Evolutionary conservation across 2,113 vertebrate species (phyloP).

Genomic region (Oreotragus oreotragus): DNA sequence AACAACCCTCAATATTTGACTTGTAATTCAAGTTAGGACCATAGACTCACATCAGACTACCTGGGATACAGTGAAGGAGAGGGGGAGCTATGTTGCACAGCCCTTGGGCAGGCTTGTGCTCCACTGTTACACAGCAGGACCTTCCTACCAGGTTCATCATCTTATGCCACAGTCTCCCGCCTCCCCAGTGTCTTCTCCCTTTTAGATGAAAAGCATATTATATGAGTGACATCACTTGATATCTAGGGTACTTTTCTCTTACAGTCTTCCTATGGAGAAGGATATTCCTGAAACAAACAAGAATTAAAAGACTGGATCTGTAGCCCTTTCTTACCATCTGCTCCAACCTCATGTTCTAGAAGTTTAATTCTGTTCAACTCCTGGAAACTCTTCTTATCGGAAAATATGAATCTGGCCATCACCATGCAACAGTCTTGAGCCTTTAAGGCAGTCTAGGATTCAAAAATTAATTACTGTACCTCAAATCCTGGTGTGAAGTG

Average conservation of each 20-base stretch:
- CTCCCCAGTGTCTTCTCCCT: background rate
- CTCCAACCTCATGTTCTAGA: background rate
- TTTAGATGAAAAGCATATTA: background rate
- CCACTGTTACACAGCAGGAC: background rate
- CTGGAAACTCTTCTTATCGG: background rate
- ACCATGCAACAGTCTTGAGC: conserved; percentile 12
- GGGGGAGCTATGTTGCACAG: background rate
- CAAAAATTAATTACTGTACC: conserved; percentile 26
- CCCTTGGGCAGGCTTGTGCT: background rate
- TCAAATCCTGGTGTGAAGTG: background rate
- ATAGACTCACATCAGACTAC: background rate
- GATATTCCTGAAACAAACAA: background rate
- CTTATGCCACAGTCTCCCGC: background rate
- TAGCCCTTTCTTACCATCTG: background rate
- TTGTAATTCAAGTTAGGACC: background rate
- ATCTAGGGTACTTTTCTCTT: background rate
- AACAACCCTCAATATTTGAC: background rate
- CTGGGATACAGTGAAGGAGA: background rate
- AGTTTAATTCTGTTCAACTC: background rate
- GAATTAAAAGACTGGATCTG: background rate
- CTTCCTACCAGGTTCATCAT: background rate
- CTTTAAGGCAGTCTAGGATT: conserved; percentile 47
- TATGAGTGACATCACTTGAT: background rate
- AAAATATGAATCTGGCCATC: background rate
- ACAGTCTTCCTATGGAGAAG: background rate